These are phyloP conservation scores for Pica pica DNA, from an alignment of 2,113 vertebrate genomes.

Conservation along the genomic window DNA sequence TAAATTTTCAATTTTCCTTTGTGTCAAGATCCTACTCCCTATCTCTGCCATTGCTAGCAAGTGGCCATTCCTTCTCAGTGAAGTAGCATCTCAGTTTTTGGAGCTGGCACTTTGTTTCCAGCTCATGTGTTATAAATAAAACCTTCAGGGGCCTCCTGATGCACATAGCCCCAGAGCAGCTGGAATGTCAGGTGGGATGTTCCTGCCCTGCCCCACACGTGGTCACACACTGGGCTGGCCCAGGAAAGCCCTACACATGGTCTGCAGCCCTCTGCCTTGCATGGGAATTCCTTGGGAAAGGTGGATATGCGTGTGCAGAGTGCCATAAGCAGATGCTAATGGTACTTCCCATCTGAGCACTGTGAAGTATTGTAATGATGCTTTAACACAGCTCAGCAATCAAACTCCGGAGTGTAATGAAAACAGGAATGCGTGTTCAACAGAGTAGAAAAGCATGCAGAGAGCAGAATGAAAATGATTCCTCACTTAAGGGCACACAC, in stretches of 20 bases:
- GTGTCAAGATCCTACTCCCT: background rate
- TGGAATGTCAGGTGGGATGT: background rate
- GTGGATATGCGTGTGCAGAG: background rate
- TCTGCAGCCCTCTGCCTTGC: background rate
- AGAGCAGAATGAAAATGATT: background rate
- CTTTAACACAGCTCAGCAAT: constrained; percentile 12
- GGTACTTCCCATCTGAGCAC: background rate
- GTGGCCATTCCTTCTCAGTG: background rate
- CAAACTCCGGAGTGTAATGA: background rate
- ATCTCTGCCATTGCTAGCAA: rapidly evolving
- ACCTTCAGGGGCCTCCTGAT: background rate
- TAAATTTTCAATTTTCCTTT: background rate
- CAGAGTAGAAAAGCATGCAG: background rate
- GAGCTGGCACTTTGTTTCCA: background rate
- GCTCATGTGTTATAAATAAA: background rate
- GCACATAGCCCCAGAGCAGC: background rate
- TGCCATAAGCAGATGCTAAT: background rate
- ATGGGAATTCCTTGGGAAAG: background rate
- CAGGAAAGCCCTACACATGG: rapidly evolving
- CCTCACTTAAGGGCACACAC: background rate
- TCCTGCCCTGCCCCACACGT: background rate
- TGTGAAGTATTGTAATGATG: background rate
- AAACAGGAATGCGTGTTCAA: background rate
- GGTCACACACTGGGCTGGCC: background rate
- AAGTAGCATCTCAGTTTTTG: background rate